These are phyloP conservation scores for Hydrochoerus hydrochaeris DNA, from an alignment of 2,113 vertebrate species.

Conservation along the genomic window DNA sequence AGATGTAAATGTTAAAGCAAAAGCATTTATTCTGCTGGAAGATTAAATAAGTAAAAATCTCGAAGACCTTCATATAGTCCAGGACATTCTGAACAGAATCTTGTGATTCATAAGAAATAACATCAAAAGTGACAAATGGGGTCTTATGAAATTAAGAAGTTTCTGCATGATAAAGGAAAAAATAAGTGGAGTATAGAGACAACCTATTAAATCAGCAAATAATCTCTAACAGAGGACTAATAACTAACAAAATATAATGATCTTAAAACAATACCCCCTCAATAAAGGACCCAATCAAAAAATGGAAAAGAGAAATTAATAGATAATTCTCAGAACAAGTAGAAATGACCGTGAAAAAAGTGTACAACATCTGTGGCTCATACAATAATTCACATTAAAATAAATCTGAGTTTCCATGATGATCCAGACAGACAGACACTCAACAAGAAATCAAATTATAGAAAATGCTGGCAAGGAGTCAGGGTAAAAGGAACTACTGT, in stretches of 20 bases:
- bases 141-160: not conserved
- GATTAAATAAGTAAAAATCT: not conserved
- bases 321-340: not conserved
- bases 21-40: not conserved
- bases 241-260: not conserved
- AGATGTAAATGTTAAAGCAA: not conserved
- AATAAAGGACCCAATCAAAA: not conserved
- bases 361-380: not conserved
- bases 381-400: not conserved
- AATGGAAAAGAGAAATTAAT: not conserved
- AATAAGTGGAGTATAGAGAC: not conserved
- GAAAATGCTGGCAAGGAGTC: not conserved
- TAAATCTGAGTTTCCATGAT: not conserved
- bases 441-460: not conserved
- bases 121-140: not conserved
- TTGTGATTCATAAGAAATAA: not conserved
- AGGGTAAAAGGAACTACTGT: not conserved
- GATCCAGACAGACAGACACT: not conserved
- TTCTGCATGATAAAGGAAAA: not conserved
- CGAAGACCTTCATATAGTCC: not conserved
- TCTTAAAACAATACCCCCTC: not conserved
- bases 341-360: not conserved
- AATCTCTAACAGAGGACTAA: too few species aligned
- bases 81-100: not conserved
- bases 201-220: not conserved